Base-by-base conservation (phyloP, 2,113 vertebrate species). In the Formicarius rufipectus region DNA sequence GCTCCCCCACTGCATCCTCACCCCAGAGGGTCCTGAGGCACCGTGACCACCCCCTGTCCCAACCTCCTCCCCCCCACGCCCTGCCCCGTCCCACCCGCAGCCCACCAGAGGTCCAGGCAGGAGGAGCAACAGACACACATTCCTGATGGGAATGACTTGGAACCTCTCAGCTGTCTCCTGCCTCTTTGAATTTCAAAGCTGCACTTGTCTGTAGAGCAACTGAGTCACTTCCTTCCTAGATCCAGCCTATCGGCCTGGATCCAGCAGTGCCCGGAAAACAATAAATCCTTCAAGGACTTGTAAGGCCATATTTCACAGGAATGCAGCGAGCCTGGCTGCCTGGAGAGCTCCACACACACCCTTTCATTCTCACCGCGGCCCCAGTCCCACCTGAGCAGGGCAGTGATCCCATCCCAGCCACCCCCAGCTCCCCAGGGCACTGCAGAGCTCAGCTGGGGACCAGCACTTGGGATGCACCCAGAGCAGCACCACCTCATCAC, bases 161-260 rank as follows among this genome's bases (percentile, higher is more conserved):
- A 89, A 72, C 77, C 56, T 66, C 91, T 92, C 85, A 93, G 92
- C 92, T 95, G 91, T 73, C 95, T 87, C 93, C 89, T 63, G 88
- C 69, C 86, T 89, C 87, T 90, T 66, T 23, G 56, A 13, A 27
- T 95, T 82, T 96, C 93, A 94, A 95, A 97, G 97, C 93, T 93
- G 64, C 93, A 83, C 96, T 97, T 96, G 96, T 95, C 96, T 87
- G 94, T 28, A 91, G 78, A 97, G 84, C 94, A 95, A 96, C 88
- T 96, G 96, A 97, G 94, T 97, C 96, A 97, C 52, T 97, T 97
- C 97, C 97, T 97, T 90, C 97, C 96, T 87, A 77, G 8, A 52
- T 56, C 81, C 95, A 91, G 95, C 56, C 90, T 68, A 84, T 56
- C 39, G 30, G 95, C 59, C 86, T 64, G 87, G 66, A 60, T 96